Percentiles rank a stretch among this genome's conserved stretches.
phyloP scores from a whole-genome alignment of 2,797 vertebrate genomes.

The Enteromius argenteus region DNA sequence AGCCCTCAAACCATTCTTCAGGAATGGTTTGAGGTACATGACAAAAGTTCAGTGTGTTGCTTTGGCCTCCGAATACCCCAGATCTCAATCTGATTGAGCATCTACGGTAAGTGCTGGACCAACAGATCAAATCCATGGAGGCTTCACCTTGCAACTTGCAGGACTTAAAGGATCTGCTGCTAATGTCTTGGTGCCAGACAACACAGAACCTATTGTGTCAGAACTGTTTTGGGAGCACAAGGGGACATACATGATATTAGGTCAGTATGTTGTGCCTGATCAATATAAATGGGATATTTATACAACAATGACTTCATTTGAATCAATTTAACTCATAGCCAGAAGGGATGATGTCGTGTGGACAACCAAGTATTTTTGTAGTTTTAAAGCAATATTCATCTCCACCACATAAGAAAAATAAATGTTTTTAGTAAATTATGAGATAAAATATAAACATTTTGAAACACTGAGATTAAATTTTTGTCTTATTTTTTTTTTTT shows the following conservation, averaged over 20 bases:
- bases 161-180: not conserved
- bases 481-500: not conserved
- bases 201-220: not conserved
- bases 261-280: not conserved
- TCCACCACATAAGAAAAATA: not conserved
- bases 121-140: not conserved
- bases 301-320: too few relatives aligned
- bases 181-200: not conserved
- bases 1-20: not conserved
- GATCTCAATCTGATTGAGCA: not conserved
- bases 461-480: not conserved
- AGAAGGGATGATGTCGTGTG: not conserved
- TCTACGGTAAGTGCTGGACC: not conserved
- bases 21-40: too few relatives aligned
- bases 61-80: not conserved
- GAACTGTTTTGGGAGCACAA: not conserved
- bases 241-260: not conserved
- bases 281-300: not conserved
- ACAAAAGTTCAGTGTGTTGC: not conserved
- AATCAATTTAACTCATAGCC: not conserved
- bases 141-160: not conserved
- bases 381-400: not conserved
- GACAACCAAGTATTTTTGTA: not conserved
- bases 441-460: not conserved
- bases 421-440: not conserved